Evolutionary conservation across 2,797 vertebrate genomes (phyloP).

Genomic region (Furcifer pardalis): DNA sequence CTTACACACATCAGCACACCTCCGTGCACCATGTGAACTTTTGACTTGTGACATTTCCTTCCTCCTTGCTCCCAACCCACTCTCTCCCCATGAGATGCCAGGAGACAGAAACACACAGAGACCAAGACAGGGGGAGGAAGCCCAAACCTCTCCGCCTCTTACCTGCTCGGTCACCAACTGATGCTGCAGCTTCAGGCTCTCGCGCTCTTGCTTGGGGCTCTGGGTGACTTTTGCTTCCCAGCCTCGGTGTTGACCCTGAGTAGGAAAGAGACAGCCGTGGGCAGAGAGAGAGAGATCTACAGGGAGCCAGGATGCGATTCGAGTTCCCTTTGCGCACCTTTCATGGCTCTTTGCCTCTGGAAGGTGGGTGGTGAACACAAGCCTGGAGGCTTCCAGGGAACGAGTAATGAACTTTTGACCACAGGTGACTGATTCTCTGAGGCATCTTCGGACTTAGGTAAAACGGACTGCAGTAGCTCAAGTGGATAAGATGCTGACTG

Average conservation of each 20-base stretch:
- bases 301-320: neutral
- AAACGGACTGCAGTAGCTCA: too few species aligned
- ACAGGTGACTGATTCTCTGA: fast-evolving
- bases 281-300: too few species aligned
- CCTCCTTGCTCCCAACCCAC: neutral
- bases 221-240: constrained; percentile 26
- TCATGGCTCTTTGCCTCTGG: neutral
- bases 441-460: too few species aligned
- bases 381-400: neutral
- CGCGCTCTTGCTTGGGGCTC: constrained; percentile 44
- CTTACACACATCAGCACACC: neutral
- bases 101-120: too few species aligned
- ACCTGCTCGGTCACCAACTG: constrained; percentile 83
- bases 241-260: neutral
- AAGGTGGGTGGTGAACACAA: too few species aligned
- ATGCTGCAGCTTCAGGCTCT: constrained; percentile 72
- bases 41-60: neutral
- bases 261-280: neutral
- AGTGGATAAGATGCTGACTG: too few species aligned
- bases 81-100: neutral
- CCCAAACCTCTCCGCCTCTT: neutral
- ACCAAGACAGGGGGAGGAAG: too few species aligned
- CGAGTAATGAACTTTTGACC: too few species aligned
- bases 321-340: too few species aligned
- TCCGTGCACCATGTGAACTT: neutral